A percentile compares a stretch with the other conserved stretches of the same genome.
phyloP scores from a whole-genome alignment of 2,113 vertebrate genomes.

The Regulus satrapa region DNA sequence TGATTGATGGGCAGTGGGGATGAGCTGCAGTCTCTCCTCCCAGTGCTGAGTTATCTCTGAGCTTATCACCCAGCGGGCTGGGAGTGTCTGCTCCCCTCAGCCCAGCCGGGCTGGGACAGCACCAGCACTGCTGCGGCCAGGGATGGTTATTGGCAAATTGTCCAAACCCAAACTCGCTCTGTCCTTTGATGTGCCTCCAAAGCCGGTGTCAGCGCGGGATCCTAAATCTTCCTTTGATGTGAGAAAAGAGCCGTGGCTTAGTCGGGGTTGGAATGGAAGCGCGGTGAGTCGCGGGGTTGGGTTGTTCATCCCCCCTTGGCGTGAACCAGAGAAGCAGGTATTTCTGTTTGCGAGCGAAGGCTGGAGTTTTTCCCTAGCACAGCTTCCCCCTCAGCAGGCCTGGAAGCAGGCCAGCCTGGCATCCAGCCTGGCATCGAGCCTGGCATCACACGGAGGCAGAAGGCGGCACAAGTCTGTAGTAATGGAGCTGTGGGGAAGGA shows the following conservation, averaged over 20 bases:
- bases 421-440: too few species aligned
- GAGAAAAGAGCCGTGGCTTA: not conserved
- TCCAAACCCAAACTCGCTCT: not conserved
- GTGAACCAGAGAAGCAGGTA: not conserved
- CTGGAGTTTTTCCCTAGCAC: not conserved
- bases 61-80: not conserved
- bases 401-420: not conserved
- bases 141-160: not conserved
- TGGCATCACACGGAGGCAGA: not conserved
- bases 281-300: not conserved
- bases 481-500: not conserved
- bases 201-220: not conserved
- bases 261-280: not conserved
- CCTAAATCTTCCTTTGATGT: not conserved
- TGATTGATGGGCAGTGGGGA: not conserved
- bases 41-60: not conserved
- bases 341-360: not conserved
- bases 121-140: not conserved
- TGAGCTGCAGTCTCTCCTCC: not conserved
- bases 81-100: accelerated
- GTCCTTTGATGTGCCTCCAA: not conserved
- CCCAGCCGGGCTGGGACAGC: not conserved
- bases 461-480: not conserved
- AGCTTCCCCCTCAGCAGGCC: not conserved
- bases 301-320: not conserved